These are phyloP conservation scores for Lepisosteus oculatus DNA, from an alignment of 2,113 vertebrate species.

Conservation along the genomic window DNA sequence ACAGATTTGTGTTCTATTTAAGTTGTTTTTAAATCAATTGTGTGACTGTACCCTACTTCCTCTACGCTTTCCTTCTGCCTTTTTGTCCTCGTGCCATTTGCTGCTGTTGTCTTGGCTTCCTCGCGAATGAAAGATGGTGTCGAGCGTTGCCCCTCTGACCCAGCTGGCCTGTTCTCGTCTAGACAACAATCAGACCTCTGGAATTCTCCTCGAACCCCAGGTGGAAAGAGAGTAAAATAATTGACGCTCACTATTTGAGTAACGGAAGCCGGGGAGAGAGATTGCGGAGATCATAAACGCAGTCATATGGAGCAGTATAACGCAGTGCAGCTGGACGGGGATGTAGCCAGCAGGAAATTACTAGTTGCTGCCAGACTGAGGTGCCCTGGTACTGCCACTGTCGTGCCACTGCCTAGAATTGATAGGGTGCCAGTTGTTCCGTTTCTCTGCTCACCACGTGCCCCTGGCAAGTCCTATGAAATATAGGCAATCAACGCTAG, in stretches of 20 bases:
- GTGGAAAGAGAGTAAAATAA: conserved; percentile 4
- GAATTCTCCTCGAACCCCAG: not conserved
- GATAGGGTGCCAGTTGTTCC: too few relatives aligned
- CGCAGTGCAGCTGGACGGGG: not conserved
- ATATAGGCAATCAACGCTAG: too few relatives aligned
- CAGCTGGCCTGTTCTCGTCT: not conserved
- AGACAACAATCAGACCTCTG: not conserved
- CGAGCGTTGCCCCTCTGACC: not conserved
- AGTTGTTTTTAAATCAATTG: too few relatives aligned
- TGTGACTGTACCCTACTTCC: too few relatives aligned
- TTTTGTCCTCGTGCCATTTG: too few relatives aligned
- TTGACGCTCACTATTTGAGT: conserved; percentile 1
- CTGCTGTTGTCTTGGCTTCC: not conserved
- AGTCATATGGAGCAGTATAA: not conserved
- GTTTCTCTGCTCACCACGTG: too few relatives aligned
- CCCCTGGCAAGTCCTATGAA: too few relatives aligned
- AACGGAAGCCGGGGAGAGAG: not conserved
- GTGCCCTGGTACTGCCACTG: not conserved
- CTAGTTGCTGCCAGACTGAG: not conserved
- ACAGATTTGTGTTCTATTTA: too few relatives aligned
- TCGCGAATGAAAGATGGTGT: not conserved
- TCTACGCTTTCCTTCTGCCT: too few relatives aligned
- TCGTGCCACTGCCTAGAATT: too few relatives aligned
- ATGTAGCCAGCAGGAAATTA: not conserved
- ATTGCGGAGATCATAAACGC: conserved; percentile 1